These are phyloP conservation scores for Sapayoa aenigma DNA, from an alignment of 2,113 vertebrate genomes.

Conservation along the genomic window DNA sequence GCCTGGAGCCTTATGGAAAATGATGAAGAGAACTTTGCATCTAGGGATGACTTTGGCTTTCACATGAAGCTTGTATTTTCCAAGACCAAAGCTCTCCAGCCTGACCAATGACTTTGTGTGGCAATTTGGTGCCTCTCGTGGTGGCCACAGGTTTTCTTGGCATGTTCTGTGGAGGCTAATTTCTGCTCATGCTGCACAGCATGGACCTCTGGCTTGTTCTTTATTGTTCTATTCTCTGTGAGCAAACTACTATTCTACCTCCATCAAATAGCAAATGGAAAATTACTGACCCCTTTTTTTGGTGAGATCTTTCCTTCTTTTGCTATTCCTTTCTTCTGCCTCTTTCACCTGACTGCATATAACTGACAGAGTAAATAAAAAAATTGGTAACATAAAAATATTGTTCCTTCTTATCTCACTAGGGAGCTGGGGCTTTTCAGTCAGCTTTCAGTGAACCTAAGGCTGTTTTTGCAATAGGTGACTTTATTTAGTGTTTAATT, in stretches of 20 bases:
- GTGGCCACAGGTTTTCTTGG: not conserved
- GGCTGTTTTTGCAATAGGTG: conserved; percentile 3
- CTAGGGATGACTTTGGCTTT: not conserved
- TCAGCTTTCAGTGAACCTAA: not conserved
- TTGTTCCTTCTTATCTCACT: not conserved
- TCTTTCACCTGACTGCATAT: not conserved
- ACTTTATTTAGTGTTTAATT: conserved; percentile 13
- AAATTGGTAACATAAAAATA: not conserved
- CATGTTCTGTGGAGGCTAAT: not conserved
- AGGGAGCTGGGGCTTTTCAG: not conserved
- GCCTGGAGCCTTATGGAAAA: not conserved
- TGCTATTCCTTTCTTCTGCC: not conserved
- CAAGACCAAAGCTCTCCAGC: not conserved
- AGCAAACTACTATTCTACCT: not conserved
- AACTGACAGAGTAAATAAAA: not conserved
- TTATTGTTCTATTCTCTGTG: not conserved
- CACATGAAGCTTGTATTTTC: not conserved
- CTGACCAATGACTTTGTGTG: not conserved
- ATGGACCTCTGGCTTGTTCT: not conserved
- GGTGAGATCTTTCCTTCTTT: not conserved
- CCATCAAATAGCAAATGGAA: not conserved
- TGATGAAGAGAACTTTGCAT: not conserved
- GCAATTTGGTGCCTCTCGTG: not conserved
- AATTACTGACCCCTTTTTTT: not conserved
- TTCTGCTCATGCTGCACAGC: not conserved